Evolutionary conservation across 2,797 vertebrate species (phyloP), one percentile per base, ranked within the genome.

Genomic region (Netta rufina): DNA sequence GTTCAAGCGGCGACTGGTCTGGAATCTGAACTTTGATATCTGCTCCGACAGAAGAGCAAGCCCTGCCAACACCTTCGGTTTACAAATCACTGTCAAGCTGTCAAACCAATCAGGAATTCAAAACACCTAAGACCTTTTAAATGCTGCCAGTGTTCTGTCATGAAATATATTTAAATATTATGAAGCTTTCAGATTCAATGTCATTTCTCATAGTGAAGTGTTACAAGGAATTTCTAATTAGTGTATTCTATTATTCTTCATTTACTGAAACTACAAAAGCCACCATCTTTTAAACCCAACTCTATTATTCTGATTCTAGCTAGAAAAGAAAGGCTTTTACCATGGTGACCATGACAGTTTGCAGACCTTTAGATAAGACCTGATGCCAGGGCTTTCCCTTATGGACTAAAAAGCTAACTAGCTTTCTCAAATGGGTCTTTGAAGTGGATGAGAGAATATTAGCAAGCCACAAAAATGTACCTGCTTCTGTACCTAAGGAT

Each of bases 11-110:
- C 74, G 91, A 30, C 90, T 84, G 13, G 36, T 49, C 80, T 82
- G 79, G 87, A 88, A 84, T 20, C 77, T 94, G 95, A 96, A 96
- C 95, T 96, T 91, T 91, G 94, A 56, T 89, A 94, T 90, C 89
- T 84, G 85, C 93, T 91, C 93, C 17, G 14, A 71, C 90, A 66
- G 90, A 84, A 76, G 77, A 66, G 66, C 72, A 88, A 90, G 87
- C 84, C 80, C 78, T 72, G 92, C 87, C 94, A 93, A 54, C 95
- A 95, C 89, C 92, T 94, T 89, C 0, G 1, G 51, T 78, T 93
- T 89, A 92, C 91, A 93, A 93, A 92, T 93, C 77, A 65, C 73
- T 94, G 92, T 78, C 78, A 91, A 72, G 60, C 77, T 94, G 82
- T 96, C 96, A 96, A 72, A 82, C 25, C 87, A 79, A 88, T 96